These are phyloP conservation scores for Labeo catla DNA, from an alignment of 2,113 vertebrate genomes.

Conservation along the genomic window DNA sequence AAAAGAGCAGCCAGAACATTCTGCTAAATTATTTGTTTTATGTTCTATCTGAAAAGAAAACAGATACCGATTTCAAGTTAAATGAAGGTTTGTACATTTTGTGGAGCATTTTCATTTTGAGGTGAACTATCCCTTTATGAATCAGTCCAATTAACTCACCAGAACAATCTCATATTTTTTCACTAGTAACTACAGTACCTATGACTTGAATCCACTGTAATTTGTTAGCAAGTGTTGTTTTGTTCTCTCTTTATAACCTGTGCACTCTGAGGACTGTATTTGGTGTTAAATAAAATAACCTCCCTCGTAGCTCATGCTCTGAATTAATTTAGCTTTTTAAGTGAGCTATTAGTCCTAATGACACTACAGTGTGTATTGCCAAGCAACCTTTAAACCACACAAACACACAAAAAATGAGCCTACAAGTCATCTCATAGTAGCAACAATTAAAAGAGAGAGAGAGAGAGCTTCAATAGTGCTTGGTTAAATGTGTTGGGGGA, in stretches of 20 bases:
- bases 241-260: neutral
- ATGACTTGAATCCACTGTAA: neutral
- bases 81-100: neutral
- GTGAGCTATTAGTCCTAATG: constrained; percentile 21
- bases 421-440: constrained; percentile 1
- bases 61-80: neutral
- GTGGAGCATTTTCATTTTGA: neutral
- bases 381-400: neutral
- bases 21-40: too few relatives aligned
- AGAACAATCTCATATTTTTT: neutral
- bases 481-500: neutral
- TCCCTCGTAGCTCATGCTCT: neutral
- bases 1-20: neutral
- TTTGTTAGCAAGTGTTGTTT: neutral
- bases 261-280: neutral
- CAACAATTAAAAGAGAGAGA: neutral
- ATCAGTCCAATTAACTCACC: neutral
- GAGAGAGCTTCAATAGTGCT: neutral
- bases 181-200: neutral
- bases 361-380: constrained; percentile 15
- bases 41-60: too few relatives aligned
- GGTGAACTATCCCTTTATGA: neutral
- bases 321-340: neutral
- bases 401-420: neutral
- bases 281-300: neutral